Percentiles rank a stretch among this genome's conserved stretches.
Evolutionary conservation across 2,888 invertebrate species (phyloP).

Genomic region (Limulus polyphemus): DNA sequence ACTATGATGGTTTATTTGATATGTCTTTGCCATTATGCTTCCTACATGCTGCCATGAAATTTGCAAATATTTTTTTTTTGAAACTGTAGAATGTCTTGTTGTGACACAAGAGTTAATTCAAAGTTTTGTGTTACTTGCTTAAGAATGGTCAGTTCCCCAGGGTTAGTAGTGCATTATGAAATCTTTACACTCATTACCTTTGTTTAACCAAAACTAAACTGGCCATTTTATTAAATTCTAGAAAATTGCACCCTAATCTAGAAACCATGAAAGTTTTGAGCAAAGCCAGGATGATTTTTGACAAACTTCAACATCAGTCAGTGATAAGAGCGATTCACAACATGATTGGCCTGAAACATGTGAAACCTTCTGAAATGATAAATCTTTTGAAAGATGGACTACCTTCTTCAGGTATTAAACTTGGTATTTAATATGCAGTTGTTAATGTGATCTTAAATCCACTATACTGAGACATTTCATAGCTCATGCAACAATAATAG

Average conservation of each 20-base stretch:
- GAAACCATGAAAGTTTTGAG: conserved; percentile 6
- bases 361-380: conserved; percentile 5
- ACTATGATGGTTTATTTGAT: too few species aligned
- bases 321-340: conserved; percentile 10
- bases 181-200: too few species aligned
- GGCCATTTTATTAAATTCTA: conserved; percentile 4
- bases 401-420: conserved; percentile 7
- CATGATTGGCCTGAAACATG: conserved; percentile 13
- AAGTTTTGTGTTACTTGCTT: too few species aligned
- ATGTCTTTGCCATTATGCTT: too few species aligned
- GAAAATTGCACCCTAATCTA: conserved; percentile 3
- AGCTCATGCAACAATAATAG: not conserved
- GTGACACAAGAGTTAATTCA: too few species aligned
- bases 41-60: too few species aligned
- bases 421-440: conserved; percentile 6
- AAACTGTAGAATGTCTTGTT: too few species aligned
- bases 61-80: too few species aligned
- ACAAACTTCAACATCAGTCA: conserved; percentile 10
- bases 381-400: conserved; percentile 11
- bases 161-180: too few species aligned
- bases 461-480: not conserved
- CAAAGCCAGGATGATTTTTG: conserved; percentile 12
- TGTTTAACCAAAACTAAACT: too few species aligned
- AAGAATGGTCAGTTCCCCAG: too few species aligned
- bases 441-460: not conserved